Evolutionary conservation across 2,113 vertebrate species (phyloP), one percentile per base, ranked within the genome.

Genomic region (Amblyopsis rosae): DNA sequence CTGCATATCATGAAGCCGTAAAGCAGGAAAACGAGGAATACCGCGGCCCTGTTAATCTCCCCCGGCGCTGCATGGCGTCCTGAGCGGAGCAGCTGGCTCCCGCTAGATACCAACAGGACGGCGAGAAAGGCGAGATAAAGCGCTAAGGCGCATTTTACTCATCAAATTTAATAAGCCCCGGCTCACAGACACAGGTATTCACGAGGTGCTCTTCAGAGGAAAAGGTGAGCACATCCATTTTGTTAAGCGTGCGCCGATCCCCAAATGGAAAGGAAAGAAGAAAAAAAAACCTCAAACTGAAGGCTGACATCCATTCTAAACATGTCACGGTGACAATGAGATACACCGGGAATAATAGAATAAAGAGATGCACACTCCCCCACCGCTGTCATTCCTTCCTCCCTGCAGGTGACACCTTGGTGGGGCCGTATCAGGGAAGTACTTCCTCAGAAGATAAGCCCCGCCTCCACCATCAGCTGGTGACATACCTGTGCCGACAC

Each of bases 161-260:
- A 86, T 90, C 88, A 90, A 89, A 92, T 91, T 92, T 88, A 92
- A 91, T 93, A 92, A 92, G 90, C 82, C 79, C 77, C 84, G 77
- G 35, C 35, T 86, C 82, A 81, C 80, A 73, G 83, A 87, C 80
- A 57, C 87, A 89, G 90, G 90, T 88, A 90, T 90, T 90, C 83
- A 79, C 73, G 54, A 9, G 48, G 3, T 41, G 19, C 62, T 81
- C 83, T 73, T 76, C 73, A 74, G 66, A 61, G 54, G 19, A 63
- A 82, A 87, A 87, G 26, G 91, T 91, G 91, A 92, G 92, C 91
- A 90, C 82, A 87, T 87, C 72, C 70, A 46, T 85, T 86, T 87
- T 79, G 86, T 92, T 26, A 91, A 91, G 90, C 90, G n/a, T 15
- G 13, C 13, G n/a, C 53, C 11, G 12, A 54, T 16, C 13, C 53